These are phyloP conservation scores for Sogatella furcifera DNA, from an alignment of 1,140 invertebrate species.

Conservation along the genomic window DNA sequence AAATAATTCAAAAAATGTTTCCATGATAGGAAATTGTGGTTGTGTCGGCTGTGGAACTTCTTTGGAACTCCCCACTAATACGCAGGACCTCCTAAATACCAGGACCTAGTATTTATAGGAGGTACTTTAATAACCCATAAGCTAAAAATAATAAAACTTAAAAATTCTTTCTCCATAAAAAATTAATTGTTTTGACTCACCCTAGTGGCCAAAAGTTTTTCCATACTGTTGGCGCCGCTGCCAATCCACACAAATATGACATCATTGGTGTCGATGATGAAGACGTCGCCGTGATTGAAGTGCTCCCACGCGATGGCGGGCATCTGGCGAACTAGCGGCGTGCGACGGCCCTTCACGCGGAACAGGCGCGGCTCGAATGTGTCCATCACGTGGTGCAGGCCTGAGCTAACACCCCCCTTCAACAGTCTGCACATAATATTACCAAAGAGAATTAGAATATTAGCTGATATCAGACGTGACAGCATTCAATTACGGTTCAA, in stretches of 20 bases:
- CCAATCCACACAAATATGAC: slow-evolving; percentile 75
- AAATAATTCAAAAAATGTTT: no score
- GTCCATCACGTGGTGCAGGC: slow-evolving; percentile 41
- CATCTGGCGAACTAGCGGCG: slow-evolving; percentile 54
- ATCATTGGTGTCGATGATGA: slow-evolving; percentile 61
- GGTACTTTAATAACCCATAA: no score
- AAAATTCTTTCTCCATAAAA: no score
- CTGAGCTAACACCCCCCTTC: slow-evolving; percentile 44
- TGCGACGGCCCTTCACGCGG: slow-evolving; percentile 55
- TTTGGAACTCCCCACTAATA: no score
- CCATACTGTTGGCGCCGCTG: slow-evolving; percentile 51
- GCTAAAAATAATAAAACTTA: no score
- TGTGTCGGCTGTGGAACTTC: no score
- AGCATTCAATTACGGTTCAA: no score
- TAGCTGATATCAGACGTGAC: no score
- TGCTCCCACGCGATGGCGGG: slow-evolving; percentile 60
- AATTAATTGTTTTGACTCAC: slow-evolving; percentile 28
- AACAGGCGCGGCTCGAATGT: slow-evolving; percentile 47
- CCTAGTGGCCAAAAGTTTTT: slow-evolving; percentile 54
- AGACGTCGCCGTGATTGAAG: slow-evolving; percentile 80
- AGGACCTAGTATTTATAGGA: no score
- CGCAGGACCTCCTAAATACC: no score
- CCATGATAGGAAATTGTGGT: no score
- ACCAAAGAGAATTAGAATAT: no score
- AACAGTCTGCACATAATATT: slow-evolving; percentile 33